These are phyloP conservation scores for Sepioteuthis lessoniana DNA, from an alignment of 2,888 invertebrate species.

Conservation along the genomic window DNA sequence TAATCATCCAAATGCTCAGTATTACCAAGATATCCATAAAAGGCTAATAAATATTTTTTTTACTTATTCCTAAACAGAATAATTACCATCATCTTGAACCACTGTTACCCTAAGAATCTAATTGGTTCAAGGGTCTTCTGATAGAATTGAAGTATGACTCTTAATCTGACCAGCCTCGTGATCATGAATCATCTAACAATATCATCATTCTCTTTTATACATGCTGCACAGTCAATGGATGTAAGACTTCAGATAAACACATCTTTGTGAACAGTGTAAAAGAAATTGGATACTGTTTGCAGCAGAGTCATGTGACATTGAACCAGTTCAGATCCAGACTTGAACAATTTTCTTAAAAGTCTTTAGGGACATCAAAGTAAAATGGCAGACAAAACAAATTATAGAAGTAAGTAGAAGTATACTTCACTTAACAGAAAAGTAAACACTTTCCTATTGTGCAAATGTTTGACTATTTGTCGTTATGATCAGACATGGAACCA, in stretches of 20 bases:
- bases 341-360: neutral
- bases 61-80: no score
- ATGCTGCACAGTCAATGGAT: neutral
- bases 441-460: neutral
- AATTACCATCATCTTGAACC: no score
- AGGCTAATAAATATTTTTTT: no score
- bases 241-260: neutral
- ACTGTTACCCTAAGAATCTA: no score
- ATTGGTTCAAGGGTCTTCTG: no score
- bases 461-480: neutral
- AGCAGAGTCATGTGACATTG: neutral
- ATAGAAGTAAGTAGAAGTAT: neutral
- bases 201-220: no score
- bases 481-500: neutral
- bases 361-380: neutral
- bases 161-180: no score
- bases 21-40: no score
- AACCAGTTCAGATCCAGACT: neutral
- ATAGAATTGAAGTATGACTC: no score
- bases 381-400: conserved; percentile 21
- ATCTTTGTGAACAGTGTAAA: neutral
- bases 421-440: conserved; percentile 18
- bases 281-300: neutral
- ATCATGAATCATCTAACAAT: no score
- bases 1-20: no score